Evolutionary conservation across 92 coral and sea anemone genomes (phyloP), one percentile per base, ranked within the genome.

Genomic region (Pocillopora meandrina): DNA sequence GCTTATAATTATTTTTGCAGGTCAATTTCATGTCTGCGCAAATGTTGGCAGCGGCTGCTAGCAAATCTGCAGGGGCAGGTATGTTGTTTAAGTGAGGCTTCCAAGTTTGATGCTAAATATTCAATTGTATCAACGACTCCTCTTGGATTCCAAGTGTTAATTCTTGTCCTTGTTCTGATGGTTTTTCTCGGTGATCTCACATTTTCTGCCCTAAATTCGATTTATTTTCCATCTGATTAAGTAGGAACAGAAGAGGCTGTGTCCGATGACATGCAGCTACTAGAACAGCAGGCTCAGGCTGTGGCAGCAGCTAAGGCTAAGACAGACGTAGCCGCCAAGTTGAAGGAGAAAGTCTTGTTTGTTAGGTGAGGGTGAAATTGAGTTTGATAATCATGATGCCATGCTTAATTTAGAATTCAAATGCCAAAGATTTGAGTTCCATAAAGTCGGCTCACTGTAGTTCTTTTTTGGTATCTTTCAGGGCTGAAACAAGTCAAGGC

Each of bases 21-120:
- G 99, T 96, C n/a, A 96, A 96, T 82, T 96, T 96, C 79, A 96
- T 96, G 99, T 96, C 99, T 3, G 99, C 99, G 2, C 99, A 96
- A 74, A 96, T 96, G 99, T 78, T 96, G 73, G 99, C 99, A n/a
- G 99, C 99, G 5, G 93, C 99, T n/a, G 90, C 97, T 61, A 91
- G 99, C 79, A 84, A 93, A 80, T 72, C 87, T 68, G 82, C 80
- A 1, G 90, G 92, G 58, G 60, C 90, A 72, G 85, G 90, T 88
- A 68, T 42, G 85, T 63, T 60, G 21, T 18, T 13, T 19, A 21
- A 36, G 20, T 6, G 21, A 36, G 35, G 74, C 42, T 1, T 26
- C 31, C 31, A 26, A 26, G 31, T 26, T 26, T 26, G 31, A 26
- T 26, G 52, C 52, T 42, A 3, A 42, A 42, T 42, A 3, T 42